phyloP scores from a whole-genome alignment of 2,797 vertebrate genomes.

The Toxotes lorentzi region DNA sequence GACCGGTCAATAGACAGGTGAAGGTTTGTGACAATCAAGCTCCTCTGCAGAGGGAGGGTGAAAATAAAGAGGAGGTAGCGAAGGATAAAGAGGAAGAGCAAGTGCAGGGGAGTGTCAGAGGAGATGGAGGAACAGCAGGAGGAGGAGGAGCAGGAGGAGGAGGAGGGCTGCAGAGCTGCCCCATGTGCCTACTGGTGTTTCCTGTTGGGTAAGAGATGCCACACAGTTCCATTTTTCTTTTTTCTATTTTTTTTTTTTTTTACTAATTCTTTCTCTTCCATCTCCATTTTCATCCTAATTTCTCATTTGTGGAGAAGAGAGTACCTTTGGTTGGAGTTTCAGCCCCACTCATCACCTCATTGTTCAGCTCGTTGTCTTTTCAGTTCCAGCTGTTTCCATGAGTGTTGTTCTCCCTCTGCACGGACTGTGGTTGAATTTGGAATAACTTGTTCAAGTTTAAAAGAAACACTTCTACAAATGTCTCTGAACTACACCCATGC shows the following conservation, averaged over 20 bases:
- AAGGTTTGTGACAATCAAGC: background rate
- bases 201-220: constrained; percentile 83
- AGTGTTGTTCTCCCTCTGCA: background rate
- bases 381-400: background rate
- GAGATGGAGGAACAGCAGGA: background rate
- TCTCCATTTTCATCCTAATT: background rate
- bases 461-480: background rate
- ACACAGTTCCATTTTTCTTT: background rate
- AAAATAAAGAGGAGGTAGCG: constrained; percentile 6
- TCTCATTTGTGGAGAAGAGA: background rate
- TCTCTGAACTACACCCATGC: background rate
- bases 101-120: constrained; percentile 25
- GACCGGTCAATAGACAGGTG: background rate
- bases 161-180: constrained; percentile 84
- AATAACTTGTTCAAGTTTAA: background rate
- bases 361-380: constrained; percentile 3
- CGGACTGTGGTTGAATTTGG: background rate
- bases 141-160: background rate
- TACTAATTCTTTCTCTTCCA: background rate
- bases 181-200: constrained; percentile 90
- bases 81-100: constrained; percentile 8
- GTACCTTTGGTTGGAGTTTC: background rate
- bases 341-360: background rate
- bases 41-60: constrained; percentile 1
- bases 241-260: background rate